phyloP scores from a whole-genome alignment of 37 sponge, comb jelly and placozoan species.

The Spongilla lacustris region DNA sequence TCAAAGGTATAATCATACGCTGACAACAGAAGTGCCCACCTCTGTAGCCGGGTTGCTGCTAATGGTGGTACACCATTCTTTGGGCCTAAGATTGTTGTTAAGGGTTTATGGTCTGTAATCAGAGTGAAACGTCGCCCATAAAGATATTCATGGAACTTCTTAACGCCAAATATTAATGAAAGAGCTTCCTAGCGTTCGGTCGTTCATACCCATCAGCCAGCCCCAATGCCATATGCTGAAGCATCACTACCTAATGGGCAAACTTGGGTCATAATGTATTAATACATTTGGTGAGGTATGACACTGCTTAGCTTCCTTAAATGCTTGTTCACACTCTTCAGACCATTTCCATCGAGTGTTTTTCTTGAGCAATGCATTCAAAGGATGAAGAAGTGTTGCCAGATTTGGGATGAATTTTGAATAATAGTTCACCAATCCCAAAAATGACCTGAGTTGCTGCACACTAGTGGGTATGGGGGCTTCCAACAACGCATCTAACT shows the following conservation, averaged over 20 bases:
- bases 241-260: conserved; percentile 51
- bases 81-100: conserved; percentile 11
- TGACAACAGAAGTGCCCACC: conserved; percentile 25
- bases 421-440: conserved; percentile 56
- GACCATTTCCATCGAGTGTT: conserved; percentile 35
- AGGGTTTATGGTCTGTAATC: conserved; percentile 22
- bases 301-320: conserved; percentile 20
- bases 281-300: conserved; percentile 14
- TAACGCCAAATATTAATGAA: conserved; percentile 34
- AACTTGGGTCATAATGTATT: conserved; percentile 37
- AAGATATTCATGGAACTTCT: conserved; percentile 36
- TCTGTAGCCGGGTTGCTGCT: conserved; percentile 43
- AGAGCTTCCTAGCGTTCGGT: conserved; percentile 41
- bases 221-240: conserved; percentile 58
- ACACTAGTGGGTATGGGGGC: conserved; percentile 36
- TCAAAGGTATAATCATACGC: conserved; percentile 25
- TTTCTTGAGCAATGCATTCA: conserved; percentile 27
- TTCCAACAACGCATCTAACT: conserved; percentile 24
- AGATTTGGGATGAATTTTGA: conserved; percentile 46
- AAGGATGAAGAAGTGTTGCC: conserved; percentile 30
- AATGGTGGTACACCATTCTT: conserved; percentile 15
- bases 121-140: conserved; percentile 41
- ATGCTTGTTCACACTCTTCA: not conserved
- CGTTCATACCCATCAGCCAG: conserved; percentile 42
- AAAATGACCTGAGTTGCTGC: conserved; percentile 35